These are phyloP conservation scores for Electrona antarctica DNA, from an alignment of 2,113 vertebrate genomes.

Conservation along the genomic window DNA sequence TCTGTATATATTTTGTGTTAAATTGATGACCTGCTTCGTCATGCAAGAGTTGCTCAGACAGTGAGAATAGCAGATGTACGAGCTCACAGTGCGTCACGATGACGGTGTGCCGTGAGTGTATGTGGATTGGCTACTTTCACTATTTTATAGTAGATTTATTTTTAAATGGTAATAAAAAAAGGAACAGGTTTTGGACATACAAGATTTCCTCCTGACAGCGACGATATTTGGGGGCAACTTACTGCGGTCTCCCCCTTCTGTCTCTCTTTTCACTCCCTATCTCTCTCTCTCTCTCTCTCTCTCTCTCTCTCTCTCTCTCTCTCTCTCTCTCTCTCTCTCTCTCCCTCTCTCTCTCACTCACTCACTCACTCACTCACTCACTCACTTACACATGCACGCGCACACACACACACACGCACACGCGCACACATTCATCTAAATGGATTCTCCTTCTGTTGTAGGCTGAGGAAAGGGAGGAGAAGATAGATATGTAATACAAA, in stretches of 20 bases:
- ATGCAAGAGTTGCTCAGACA: too few species aligned
- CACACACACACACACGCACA: neutral
- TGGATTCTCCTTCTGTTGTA: conserved; percentile 35
- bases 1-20: too few species aligned
- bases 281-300: neutral
- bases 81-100: too few species aligned
- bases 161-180: too few species aligned
- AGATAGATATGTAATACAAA: conserved; percentile 43
- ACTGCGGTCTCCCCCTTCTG: neutral
- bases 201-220: too few species aligned
- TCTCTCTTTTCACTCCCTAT: neutral
- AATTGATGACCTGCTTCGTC: too few species aligned
- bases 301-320: neutral
- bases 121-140: too few species aligned
- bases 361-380: neutral
- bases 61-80: too few species aligned
- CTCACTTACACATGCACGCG: neutral
- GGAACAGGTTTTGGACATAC: too few species aligned
- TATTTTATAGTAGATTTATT: too few species aligned
- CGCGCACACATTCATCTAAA: conserved; percentile 32
- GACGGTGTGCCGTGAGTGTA: too few species aligned
- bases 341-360: neutral
- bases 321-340: neutral
- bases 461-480: conserved; percentile 30
- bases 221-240: conserved; percentile 21